Evolutionary conservation across 2,888 invertebrate genomes (phyloP), one percentile per base, ranked within the genome.

Genomic region (Eueremaeus valkanovi): DNA sequence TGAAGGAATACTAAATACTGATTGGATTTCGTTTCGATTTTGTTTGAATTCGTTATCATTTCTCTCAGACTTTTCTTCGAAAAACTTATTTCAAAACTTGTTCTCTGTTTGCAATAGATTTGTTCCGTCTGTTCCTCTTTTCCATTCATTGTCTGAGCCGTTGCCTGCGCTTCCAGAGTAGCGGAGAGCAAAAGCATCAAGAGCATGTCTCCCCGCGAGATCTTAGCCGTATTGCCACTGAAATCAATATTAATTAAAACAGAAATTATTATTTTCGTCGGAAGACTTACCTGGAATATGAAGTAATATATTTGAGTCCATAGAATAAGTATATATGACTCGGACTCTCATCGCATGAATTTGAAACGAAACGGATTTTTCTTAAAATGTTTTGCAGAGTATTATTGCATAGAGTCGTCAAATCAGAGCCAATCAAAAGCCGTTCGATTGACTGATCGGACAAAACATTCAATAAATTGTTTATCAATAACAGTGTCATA

Each of bases 1-100:
- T 55, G 18, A 29, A 75, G 72, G 72, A 75, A 75, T 27, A 75
- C 72, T 45, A 75, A 72, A 36, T 49, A 72, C 29, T 75, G 75
- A 55, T 73, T 29, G n/a, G 0, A 73, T 31, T 73, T 51, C 1
- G 36, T n/a, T 29, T 11, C 2, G 6, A 33, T 33, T 21, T 13
- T 27, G 18, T 36, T 51, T 13, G 72, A 45, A 45, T 29, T 42
- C 13, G 42, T 42, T n/a, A 49, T 27, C n/a, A 49, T 11, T 29
- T 36, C 18, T 13, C 24, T 49, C 6, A 51, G 21, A 51, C 45
- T 31, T 24, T n/a, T 16, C 1, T 24, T 21, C 16, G 31, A 72
- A 45, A 40, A 40, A 42, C n/a, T 45, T 70, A 18, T 29, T 18
- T 51, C 49, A 31, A 40, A 27, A 70, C 13, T 24, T 27, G 29